Conservation (phyloP, 2,113 vertebrate genomes). For the Tragelaphus strepsiceros region DNA sequence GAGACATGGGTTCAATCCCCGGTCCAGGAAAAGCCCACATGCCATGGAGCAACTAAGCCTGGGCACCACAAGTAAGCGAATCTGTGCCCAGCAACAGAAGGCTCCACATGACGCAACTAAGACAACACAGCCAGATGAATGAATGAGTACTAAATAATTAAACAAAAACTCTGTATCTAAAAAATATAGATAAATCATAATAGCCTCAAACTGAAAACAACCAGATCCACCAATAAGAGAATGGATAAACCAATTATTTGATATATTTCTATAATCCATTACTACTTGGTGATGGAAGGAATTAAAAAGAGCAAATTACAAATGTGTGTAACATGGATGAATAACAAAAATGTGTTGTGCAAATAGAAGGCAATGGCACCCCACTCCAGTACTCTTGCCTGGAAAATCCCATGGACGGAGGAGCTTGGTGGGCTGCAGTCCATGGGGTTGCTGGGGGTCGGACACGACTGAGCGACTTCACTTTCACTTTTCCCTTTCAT, state of each 20-base stretch:
- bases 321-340: neutral
- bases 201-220: neutral
- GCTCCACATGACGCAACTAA: neutral
- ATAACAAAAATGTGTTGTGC: neutral
- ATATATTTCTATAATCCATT: neutral
- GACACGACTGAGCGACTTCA: too few relatives aligned
- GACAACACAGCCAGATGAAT: neutral
- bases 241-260: neutral
- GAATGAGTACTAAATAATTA: neutral
- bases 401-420: too few relatives aligned
- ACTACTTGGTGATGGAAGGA: neutral
- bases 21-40: neutral
- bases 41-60: neutral
- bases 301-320: neutral
- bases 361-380: too few relatives aligned
- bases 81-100: neutral
- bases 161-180: neutral
- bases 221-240: neutral
- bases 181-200: neutral
- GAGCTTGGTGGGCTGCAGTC: too few relatives aligned
- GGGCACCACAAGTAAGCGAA: neutral
- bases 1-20: neutral
- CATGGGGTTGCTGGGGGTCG: too few relatives aligned
- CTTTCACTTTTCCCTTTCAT: too few relatives aligned
- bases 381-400: too few relatives aligned